Conservation (phyloP, 2,113 vertebrate genomes). For the Clarias macrocephalus region DNA sequence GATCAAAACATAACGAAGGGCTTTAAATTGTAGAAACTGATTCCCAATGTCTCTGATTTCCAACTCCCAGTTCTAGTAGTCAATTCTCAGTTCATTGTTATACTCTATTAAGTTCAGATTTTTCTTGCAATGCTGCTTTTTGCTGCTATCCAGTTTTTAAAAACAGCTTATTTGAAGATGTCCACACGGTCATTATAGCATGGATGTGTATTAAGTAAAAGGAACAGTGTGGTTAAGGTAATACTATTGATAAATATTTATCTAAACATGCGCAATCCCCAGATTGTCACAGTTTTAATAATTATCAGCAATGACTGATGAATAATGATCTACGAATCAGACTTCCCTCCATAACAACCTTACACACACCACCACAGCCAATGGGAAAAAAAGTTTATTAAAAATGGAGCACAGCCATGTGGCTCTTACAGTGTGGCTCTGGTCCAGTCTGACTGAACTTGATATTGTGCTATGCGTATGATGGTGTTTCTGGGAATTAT, state of each 20-base stretch:
- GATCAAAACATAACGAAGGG: background rate
- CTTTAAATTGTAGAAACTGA: background rate
- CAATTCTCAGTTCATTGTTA: background rate
- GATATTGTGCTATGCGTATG: constrained; percentile 10
- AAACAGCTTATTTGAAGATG: background rate
- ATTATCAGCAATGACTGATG: background rate
- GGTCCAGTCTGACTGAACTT: constrained; percentile 16
- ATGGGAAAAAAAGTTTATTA: background rate
- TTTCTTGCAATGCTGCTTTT: background rate
- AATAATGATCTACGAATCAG: background rate
- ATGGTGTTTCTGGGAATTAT: constrained; percentile 28
- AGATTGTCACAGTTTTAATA: background rate
- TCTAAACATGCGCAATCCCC: background rate
- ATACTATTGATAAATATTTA: background rate
- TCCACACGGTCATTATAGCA: background rate
- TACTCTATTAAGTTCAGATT: background rate
- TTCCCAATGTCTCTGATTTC: constrained; percentile 6
- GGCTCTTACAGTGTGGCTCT: background rate
- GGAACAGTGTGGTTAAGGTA: background rate
- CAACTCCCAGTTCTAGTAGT: background rate
- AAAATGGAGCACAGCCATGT: background rate
- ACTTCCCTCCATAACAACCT: constrained; percentile 2
- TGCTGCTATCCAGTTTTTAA: background rate
- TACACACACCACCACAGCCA: constrained; percentile 5
- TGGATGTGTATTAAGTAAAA: background rate